Percentiles rank a stretch among this genome's conserved stretches.
These are phyloP conservation scores for Montifringilla adamsi DNA, from an alignment of 2,113 vertebrate species.

Conservation along the genomic window DNA sequence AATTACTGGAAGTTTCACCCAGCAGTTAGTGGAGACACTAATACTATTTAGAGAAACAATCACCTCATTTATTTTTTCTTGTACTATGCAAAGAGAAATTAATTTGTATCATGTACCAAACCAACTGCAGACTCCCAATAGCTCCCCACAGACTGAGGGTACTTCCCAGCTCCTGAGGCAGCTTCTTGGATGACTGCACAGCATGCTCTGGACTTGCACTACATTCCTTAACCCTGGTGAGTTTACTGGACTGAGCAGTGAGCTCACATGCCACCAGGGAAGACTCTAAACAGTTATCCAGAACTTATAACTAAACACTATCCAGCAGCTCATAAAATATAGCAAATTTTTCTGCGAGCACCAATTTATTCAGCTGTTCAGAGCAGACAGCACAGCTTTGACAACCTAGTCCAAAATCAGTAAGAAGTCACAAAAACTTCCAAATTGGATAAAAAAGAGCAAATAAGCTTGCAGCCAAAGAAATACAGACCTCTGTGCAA, in stretches of 20 bases:
- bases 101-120: not conserved
- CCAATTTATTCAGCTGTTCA: not conserved
- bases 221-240: not conserved
- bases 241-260: not conserved
- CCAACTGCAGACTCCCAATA: not conserved
- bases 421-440: not conserved
- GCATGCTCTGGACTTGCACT: not conserved
- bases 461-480: not conserved
- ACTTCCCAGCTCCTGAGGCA: not conserved
- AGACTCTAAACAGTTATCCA: not conserved
- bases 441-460: not conserved
- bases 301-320: not conserved
- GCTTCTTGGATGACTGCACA: not conserved
- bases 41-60: conserved; percentile 17
- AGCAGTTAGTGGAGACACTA: conserved; percentile 11
- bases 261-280: not conserved
- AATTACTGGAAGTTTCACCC: conserved; percentile 49
- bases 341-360: not conserved
- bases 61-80: not conserved
- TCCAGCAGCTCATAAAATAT: not conserved
- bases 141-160: not conserved
- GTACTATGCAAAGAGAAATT: not conserved
- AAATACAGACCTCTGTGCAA: not conserved
- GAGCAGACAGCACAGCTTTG: not conserved
- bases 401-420: not conserved